These are phyloP conservation scores for Astreopora myriophthalma DNA, from an alignment of 64 coral and sea anemone species.

Conservation along the genomic window DNA sequence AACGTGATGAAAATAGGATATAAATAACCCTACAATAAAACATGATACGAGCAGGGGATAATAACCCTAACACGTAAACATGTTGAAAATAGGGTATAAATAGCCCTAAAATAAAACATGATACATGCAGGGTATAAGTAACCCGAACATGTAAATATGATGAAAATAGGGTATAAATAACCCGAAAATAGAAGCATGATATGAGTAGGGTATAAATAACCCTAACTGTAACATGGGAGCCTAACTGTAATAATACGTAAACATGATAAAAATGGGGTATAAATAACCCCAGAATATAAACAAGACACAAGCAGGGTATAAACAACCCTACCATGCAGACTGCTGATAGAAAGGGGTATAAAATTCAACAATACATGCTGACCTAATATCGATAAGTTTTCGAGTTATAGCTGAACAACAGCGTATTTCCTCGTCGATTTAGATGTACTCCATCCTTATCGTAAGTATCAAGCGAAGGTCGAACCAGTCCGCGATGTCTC, in stretches of 20 bases:
- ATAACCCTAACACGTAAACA: neutral
- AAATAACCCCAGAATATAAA: neutral
- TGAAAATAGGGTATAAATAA: neutral
- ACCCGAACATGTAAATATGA: neutral
- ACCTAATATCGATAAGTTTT: slow-evolving; percentile 1
- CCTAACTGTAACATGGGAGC: neutral
- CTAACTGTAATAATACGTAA: neutral
- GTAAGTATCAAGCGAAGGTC: neutral
- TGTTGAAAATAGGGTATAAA: neutral
- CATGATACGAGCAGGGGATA: neutral
- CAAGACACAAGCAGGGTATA: neutral
- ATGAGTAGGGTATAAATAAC: neutral
- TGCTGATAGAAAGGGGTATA: neutral
- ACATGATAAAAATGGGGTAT: neutral
- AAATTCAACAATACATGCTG: neutral
- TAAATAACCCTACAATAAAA: neutral
- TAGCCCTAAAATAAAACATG: neutral
- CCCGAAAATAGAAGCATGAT: neutral
- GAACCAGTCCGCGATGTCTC: neutral
- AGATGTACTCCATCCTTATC: slow-evolving; percentile 13
- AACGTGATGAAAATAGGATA: neutral
- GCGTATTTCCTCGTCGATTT: slow-evolving; percentile 10
- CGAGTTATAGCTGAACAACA: neutral
- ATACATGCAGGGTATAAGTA: neutral
- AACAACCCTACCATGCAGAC: neutral